Evolutionary conservation across 1,140 invertebrate species (phyloP).

Genomic region (Ganaspis sp.): DNA sequence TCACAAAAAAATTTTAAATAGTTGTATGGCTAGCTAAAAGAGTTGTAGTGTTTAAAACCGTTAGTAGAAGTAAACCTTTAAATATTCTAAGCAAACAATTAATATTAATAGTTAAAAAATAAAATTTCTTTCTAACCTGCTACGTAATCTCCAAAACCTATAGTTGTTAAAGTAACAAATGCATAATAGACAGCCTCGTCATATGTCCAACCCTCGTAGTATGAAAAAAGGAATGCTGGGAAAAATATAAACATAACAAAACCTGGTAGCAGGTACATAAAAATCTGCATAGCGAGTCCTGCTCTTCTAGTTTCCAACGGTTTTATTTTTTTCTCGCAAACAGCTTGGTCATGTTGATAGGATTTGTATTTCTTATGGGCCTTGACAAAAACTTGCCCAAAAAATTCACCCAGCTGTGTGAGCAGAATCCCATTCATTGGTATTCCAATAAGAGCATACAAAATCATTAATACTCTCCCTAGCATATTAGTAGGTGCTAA

Average conservation of each 20-base stretch:
- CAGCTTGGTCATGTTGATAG: conserved; percentile 79
- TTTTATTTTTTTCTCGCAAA: conserved; percentile 63
- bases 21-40: no score
- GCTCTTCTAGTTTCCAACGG: conserved; percentile 80
- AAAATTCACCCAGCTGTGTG: conserved; percentile 87
- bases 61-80: no score
- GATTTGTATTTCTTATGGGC: conserved; percentile 87
- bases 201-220: conserved; percentile 93
- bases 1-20: no score
- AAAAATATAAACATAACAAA: conserved; percentile 93
- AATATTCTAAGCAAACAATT: conserved; percentile 33
- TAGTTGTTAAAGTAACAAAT: conserved; percentile 94
- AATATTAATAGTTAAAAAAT: conserved; percentile 22
- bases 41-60: no score
- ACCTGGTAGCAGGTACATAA: conserved; percentile 89
- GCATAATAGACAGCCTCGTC: conserved; percentile 94
- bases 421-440: conserved; percentile 94
- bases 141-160: conserved; percentile 95
- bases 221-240: conserved; percentile 91
- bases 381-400: conserved; percentile 85
- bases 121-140: conserved; percentile 79
- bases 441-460: conserved; percentile 95
- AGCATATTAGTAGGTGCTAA: conserved; percentile 89
- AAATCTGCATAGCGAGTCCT: conserved; percentile 85
- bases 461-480: conserved; percentile 92